phyloP scores from a whole-genome alignment of 2,797 vertebrate species.

The Cryptoprocta ferox region DNA sequence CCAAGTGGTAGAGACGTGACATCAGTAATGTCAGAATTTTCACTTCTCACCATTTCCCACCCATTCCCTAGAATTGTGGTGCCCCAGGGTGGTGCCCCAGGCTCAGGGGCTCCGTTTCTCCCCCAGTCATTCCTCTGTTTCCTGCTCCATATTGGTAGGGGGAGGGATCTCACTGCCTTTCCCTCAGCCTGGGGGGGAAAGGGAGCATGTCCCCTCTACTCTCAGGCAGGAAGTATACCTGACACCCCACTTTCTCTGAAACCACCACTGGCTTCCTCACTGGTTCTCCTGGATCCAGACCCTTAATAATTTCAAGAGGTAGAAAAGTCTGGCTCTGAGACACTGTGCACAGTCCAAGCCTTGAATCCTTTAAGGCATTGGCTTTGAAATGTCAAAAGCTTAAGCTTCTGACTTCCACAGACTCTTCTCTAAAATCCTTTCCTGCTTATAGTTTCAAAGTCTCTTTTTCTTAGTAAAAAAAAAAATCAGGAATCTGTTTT shows the following conservation, averaged over 20 bases:
- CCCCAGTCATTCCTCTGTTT: background rate
- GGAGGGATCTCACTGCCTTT: background rate
- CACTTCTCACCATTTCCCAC: background rate
- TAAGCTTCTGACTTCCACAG: background rate
- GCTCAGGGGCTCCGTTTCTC: background rate
- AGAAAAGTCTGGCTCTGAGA: background rate
- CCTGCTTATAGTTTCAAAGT: slow-evolving; percentile 14
- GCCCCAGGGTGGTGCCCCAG: background rate
- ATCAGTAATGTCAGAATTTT: background rate
- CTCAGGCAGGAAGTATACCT: background rate
- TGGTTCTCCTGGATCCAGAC: background rate
- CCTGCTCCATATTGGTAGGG: background rate
- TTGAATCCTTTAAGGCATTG: background rate
- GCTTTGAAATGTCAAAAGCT: slow-evolving; percentile 7
- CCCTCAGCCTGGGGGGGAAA: background rate
- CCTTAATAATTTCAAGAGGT: background rate
- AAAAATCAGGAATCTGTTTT: background rate
- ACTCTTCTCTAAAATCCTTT: background rate
- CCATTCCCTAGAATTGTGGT: background rate
- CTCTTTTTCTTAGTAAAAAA: background rate
- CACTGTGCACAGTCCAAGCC: background rate
- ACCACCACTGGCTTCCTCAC: background rate
- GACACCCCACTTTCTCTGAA: background rate
- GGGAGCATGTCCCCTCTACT: background rate
- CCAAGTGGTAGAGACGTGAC: background rate